Evolutionary conservation across 1,140 invertebrate genomes (phyloP).

Genomic region (Sesamia nonagrioides): DNA sequence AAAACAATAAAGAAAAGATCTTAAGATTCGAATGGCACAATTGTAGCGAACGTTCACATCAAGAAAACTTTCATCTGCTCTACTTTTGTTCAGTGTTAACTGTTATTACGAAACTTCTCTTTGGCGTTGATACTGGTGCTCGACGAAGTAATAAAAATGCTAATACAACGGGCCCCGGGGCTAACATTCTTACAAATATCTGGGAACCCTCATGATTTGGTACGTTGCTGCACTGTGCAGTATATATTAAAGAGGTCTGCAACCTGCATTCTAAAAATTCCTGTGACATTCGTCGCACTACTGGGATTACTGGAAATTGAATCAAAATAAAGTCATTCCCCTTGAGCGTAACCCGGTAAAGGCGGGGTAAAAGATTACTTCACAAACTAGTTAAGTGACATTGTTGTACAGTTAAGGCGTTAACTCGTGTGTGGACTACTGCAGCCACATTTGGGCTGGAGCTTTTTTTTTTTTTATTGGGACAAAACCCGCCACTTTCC

Average conservation of each 20-base stretch:
- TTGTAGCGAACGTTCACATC: conserved; percentile 48
- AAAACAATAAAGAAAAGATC: conserved; percentile 46
- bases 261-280: conserved; percentile 5
- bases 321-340: conserved; percentile 37
- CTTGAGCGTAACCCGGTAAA: background rate
- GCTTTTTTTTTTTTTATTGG: no score
- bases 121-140: conserved; percentile 48
- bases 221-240: background rate
- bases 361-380: conserved; percentile 9
- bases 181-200: conserved; percentile 45
- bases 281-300: conserved; percentile 7
- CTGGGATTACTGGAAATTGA: conserved; percentile 22
- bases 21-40: conserved; percentile 53
- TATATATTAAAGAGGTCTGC: conserved; percentile 37
- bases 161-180: conserved; percentile 42
- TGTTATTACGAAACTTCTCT: conserved; percentile 66
- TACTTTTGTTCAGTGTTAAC: conserved; percentile 61
- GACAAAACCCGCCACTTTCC: background rate
- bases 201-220: conserved; percentile 22
- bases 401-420: background rate
- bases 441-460: no score
- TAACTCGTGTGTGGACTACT: background rate
- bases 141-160: conserved; percentile 41
- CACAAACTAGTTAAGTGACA: background rate
- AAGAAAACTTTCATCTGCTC: conserved; percentile 52